These are phyloP conservation scores for Bucco capensis DNA, from an alignment of 2,113 vertebrate species.

Conservation along the genomic window DNA sequence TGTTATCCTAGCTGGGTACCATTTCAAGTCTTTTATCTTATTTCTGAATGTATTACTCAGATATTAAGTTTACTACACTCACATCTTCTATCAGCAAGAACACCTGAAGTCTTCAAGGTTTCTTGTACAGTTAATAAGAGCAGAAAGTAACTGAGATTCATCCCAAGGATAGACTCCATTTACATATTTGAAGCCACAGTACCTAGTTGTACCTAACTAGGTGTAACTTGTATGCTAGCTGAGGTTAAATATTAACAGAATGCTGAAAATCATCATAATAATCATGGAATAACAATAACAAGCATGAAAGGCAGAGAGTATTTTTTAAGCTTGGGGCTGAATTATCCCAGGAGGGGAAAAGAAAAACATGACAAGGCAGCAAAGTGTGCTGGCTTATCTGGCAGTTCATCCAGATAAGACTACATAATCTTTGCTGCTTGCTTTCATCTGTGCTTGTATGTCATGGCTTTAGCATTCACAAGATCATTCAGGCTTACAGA, in stretches of 20 bases:
- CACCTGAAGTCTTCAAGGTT: background rate
- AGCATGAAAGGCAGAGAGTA: background rate
- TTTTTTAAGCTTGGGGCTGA: conserved; percentile 29
- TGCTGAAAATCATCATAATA: too few species aligned
- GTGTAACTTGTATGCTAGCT: background rate
- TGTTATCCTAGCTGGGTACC: background rate
- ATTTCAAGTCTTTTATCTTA: background rate
- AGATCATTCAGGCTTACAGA: conserved; percentile 73
- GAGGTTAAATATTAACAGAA: background rate
- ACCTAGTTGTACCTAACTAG: background rate
- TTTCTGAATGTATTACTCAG: background rate
- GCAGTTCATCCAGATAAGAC: conserved; percentile 11
- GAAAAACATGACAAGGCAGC: conserved; percentile 49
- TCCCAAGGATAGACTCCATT: background rate
- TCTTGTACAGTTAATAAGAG: background rate
- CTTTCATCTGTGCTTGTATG: conserved; percentile 49
- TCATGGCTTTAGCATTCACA: conserved; percentile 67
- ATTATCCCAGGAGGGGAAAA: conserved; percentile 5
- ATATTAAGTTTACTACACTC: background rate
- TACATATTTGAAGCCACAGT: background rate
- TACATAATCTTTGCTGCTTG: conserved; percentile 28
- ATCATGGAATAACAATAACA: too few species aligned
- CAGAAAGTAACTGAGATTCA: background rate
- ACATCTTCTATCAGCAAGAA: background rate
- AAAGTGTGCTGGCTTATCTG: conserved; percentile 21